Evolutionary conservation across 2,888 invertebrate species (phyloP).

Genomic region (Lasioglossum villosulum): DNA sequence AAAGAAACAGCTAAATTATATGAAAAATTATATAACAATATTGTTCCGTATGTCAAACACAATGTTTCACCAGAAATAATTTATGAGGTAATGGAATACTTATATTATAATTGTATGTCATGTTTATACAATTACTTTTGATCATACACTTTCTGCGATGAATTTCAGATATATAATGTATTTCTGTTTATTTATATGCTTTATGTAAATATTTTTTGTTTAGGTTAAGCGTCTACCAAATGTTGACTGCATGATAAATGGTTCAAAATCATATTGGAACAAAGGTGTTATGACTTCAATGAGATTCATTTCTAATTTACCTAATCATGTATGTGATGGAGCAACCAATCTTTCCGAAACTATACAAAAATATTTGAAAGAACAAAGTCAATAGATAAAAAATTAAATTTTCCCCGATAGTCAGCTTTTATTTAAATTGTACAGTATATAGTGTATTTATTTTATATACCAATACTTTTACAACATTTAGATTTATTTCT

Average conservation of each 20-base stretch:
- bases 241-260: conserved; percentile 59
- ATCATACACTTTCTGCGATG: too few species aligned
- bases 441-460: not conserved
- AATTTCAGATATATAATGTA: not conserved
- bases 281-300: conserved; percentile 74
- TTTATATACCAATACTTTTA: conserved; percentile 19
- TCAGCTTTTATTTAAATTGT: conserved; percentile 38
- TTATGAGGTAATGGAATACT: conserved; percentile 70
- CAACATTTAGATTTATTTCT: not conserved
- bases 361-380: conserved; percentile 30
- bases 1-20: conserved; percentile 82
- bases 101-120: not conserved
- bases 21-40: conserved; percentile 75
- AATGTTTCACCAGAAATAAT: conserved; percentile 75
- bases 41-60: conserved; percentile 77
- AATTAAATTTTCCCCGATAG: not conserved
- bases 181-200: too few species aligned
- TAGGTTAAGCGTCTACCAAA: conserved; percentile 67
- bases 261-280: conserved; percentile 74
- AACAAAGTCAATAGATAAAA: conserved; percentile 13
- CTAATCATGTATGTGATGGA: conserved; percentile 71
- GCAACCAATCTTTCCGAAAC: conserved; percentile 39
- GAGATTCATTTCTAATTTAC: conserved; percentile 74
- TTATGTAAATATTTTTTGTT: conserved; percentile 6
- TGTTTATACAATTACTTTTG: not conserved